Conservation (phyloP, 2,797 vertebrate genomes). For the Alauda arvensis region DNA sequence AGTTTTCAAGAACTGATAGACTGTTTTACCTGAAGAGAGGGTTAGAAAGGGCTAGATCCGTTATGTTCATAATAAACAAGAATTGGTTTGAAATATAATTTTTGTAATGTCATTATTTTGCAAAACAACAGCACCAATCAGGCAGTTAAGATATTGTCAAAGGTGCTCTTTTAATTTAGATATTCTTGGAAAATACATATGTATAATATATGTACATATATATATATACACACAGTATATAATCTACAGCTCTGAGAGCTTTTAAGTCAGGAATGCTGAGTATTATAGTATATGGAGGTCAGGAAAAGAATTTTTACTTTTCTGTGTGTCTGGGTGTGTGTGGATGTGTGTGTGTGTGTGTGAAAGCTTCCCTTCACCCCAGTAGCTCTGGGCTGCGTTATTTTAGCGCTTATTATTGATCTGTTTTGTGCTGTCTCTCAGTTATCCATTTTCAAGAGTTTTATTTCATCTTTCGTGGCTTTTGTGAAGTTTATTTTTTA, state of each 20-base stretch:
- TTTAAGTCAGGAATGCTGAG: slow-evolving; percentile 80
- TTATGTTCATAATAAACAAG: slow-evolving; percentile 69
- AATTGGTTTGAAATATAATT: slow-evolving; percentile 68
- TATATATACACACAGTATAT: slow-evolving; percentile 80
- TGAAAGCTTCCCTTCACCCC: slow-evolving; percentile 46
- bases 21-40: slow-evolving; percentile 70
- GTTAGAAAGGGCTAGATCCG: slow-evolving; percentile 80
- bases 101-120: slow-evolving; percentile 74
- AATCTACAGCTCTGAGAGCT: slow-evolving; percentile 81
- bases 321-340: slow-evolving; percentile 37
- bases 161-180: slow-evolving; percentile 78
- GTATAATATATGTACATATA: slow-evolving; percentile 78
- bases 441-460: slow-evolving; percentile 50
- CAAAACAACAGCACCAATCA: slow-evolving; percentile 69
- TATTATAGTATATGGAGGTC: slow-evolving; percentile 79
- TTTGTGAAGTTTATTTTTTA: slow-evolving; percentile 45
- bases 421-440: slow-evolving; percentile 59
- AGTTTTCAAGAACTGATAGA: slow-evolving; percentile 66
- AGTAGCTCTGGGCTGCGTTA: slow-evolving; percentile 66
- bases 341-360: slow-evolving; percentile 13
- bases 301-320: slow-evolving; percentile 71
- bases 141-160: slow-evolving; percentile 75
- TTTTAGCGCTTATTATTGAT: slow-evolving; percentile 63
- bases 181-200: slow-evolving; percentile 73
- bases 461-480: slow-evolving; percentile 43